phyloP scores from a whole-genome alignment of 1,140 invertebrate genomes.

The Drosophila pachea region DNA sequence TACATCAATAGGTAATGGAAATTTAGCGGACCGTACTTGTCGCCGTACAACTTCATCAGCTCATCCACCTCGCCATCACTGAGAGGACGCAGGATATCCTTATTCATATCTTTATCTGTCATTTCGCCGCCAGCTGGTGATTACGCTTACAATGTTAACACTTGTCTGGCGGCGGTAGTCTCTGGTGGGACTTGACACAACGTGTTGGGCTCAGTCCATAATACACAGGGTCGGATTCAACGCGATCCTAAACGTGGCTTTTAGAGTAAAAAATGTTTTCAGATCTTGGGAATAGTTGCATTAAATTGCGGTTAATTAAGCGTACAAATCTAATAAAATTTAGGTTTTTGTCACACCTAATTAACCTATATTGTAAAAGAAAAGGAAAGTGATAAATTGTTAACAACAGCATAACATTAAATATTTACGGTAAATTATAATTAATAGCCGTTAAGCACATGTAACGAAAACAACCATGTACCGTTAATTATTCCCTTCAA shows the following conservation, averaged over 20 bases:
- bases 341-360: too few species aligned
- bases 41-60: conserved; percentile 54
- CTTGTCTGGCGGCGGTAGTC: conserved; percentile 7
- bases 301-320: too few species aligned
- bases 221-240: conserved; percentile 19
- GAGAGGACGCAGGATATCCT: conserved; percentile 64
- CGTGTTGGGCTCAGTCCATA: background rate
- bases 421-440: too few species aligned
- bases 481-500: background rate
- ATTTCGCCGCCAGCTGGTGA: conserved; percentile 24
- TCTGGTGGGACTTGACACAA: conserved; percentile 21
- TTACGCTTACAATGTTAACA: conserved; percentile 8
- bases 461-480: too few species aligned
- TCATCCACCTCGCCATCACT: conserved; percentile 60
- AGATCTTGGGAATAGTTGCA: too few species aligned
- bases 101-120: conserved; percentile 43
- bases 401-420: too few species aligned
- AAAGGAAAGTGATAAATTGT: too few species aligned
- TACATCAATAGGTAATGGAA: conserved; percentile 69
- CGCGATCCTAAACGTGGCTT: too few species aligned
- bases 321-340: too few species aligned
- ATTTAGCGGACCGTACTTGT: conserved; percentile 49
- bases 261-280: too few species aligned
- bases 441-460: too few species aligned
- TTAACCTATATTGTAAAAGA: too few species aligned